Base-by-base conservation (phyloP, 2,888 invertebrate species). In the Drosophila leonis region DNA sequence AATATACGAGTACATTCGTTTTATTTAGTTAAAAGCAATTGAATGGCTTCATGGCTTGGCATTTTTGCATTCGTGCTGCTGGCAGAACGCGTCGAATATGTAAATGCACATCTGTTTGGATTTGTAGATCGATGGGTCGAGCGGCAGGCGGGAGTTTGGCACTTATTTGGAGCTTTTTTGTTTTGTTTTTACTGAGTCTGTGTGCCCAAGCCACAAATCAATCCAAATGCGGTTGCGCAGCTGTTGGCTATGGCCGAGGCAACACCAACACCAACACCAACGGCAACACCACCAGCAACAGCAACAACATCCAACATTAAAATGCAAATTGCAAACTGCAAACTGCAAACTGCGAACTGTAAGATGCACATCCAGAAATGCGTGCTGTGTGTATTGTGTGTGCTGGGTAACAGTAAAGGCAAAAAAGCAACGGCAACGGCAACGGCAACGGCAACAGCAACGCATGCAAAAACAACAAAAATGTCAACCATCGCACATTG, bases 191-290 rank as follows among this genome's bases (percentile, higher is more conserved):
- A 56, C 57, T 62, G 55, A 64, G 60, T 56, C 64, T 72, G 54
- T 35, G 29, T 52, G 49, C 54, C 48, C 78, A 83, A 90, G 92
- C 92, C 92, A 86, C 92, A 92, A 92, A 91, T 92, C 92, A 92
- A 92, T 92, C 92, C 88, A 87, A 90, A 90, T 92, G 92, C 83
- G 92, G 92, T 92, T 91, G 75, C 76, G 87, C 92, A 92, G 91
- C 85, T 91, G 91, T 88, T 91, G 31, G 74, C 79, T 66, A 60
- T 63, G 42, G 62, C 52, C 54, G 48, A 35, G 27, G 37, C 55
- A 33, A 31, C 57, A 27, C 33, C 37, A 55, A 15, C 29, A 69
- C 37, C 31, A 75, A 33, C 59, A 35, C 48, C 42, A 42, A n/a
- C 42, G 18, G 1, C 57, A 31, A 29, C 60, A 24, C 27, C 29